These are phyloP conservation scores for Potamilus streckersoni DNA, from an alignment of 1,140 invertebrate species.

Conservation along the genomic window DNA sequence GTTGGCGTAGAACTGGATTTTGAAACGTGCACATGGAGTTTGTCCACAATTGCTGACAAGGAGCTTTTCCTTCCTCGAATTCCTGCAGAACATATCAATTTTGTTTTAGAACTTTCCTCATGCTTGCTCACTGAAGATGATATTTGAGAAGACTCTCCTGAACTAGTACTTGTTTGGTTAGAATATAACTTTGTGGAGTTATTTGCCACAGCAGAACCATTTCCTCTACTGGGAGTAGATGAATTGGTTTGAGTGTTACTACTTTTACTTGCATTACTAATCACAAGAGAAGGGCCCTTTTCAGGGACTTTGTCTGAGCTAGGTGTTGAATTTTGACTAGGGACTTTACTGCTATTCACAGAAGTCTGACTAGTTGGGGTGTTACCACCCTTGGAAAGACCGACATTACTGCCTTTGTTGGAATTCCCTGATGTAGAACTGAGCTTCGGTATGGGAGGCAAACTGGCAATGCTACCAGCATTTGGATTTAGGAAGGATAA, in stretches of 20 bases:
- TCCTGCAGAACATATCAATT: constrained; percentile 42
- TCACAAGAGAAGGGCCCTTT: constrained; percentile 3
- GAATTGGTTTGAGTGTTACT: constrained; percentile 13
- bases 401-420: constrained; percentile 20
- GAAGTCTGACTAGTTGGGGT: constrained; percentile 7
- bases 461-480: constrained; percentile 52
- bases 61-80: constrained; percentile 77
- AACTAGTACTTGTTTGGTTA: background rate
- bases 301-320: constrained; percentile 11
- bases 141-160: constrained; percentile 29
- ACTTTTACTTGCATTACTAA: constrained; percentile 14
- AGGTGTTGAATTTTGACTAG: background rate
- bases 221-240: constrained; percentile 49
- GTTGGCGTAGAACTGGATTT: constrained; percentile 54
- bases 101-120: constrained; percentile 8
- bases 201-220: constrained; percentile 21
- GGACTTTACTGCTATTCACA: background rate
- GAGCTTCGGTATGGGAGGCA: constrained; percentile 55
- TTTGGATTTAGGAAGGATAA: constrained; percentile 55
- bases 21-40: constrained; percentile 68
- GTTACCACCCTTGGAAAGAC: constrained; percentile 1
- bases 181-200: constrained; percentile 1
- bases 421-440: constrained; percentile 12
- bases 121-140: background rate
- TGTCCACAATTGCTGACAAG: constrained; percentile 87